phyloP scores from a whole-genome alignment of 92 coral and sea anemone genomes.

The Epizoanthus rinbou region DNA sequence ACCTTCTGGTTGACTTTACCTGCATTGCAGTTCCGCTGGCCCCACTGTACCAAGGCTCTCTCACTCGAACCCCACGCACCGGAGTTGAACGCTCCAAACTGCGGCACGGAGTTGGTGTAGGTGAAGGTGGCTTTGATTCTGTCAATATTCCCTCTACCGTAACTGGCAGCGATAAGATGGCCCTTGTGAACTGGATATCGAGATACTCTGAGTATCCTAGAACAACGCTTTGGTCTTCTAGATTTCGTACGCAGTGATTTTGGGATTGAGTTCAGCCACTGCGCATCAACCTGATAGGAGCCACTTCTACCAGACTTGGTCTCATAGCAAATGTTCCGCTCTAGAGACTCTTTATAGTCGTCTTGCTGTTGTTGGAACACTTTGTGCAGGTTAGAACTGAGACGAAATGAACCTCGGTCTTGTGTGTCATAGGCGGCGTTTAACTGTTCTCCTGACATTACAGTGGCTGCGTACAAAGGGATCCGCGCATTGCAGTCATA shows the following conservation, averaged over 20 bases:
- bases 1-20: background rate
- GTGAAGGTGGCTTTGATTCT: conserved; percentile 8
- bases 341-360: background rate
- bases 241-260: too few relatives aligned
- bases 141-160: background rate
- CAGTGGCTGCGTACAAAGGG: conserved; percentile 43
- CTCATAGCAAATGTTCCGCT: background rate
- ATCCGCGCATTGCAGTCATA: conserved; percentile 45
- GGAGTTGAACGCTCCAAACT: background rate
- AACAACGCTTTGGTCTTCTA: too few relatives aligned
- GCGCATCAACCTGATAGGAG: background rate
- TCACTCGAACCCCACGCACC: conserved; percentile 7
- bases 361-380: background rate
- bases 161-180: conserved; percentile 10
- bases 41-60: conserved; percentile 7
- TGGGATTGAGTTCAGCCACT: background rate
- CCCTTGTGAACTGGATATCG: conserved; percentile 14
- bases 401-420: background rate
- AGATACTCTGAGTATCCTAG: background rate
- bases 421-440: background rate
- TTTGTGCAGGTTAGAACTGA: background rate
- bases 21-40: conserved; percentile 11
- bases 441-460: conserved; percentile 30
- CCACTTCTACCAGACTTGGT: background rate
- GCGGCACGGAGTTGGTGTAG: conserved; percentile 29